These are phyloP conservation scores for Ia io DNA, from an alignment of 2,113 vertebrate genomes.

Conservation along the genomic window DNA sequence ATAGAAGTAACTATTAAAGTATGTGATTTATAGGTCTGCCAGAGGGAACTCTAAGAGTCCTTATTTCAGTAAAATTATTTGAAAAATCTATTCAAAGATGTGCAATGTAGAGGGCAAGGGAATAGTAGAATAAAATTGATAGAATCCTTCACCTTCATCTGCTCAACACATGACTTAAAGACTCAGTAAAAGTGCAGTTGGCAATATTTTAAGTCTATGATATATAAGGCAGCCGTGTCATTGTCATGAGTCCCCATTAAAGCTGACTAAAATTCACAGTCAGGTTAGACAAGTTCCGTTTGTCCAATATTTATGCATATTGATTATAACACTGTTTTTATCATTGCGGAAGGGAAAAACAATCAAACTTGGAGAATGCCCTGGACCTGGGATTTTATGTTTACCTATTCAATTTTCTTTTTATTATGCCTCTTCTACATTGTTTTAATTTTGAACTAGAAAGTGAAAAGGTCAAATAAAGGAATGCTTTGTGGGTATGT, in stretches of 20 bases:
- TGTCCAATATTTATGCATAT: not conserved
- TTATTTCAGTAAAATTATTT: constrained; percentile 61
- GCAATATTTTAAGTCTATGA: constrained; percentile 2
- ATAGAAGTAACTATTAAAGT: constrained; percentile 50
- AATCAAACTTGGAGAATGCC: not conserved
- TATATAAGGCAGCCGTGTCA: not conserved
- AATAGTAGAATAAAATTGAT: constrained; percentile 41
- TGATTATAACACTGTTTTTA: not conserved
- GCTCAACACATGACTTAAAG: constrained; percentile 3
- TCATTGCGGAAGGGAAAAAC: not conserved
- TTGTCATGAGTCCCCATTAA: not conserved
- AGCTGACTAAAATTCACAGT: not conserved
- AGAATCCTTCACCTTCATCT: constrained; percentile 35
- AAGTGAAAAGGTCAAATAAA: not conserved
- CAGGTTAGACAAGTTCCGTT: not conserved
- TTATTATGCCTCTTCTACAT: not conserved
- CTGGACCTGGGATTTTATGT: not conserved
- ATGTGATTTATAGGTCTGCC: constrained; percentile 57
- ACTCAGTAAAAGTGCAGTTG: not conserved
- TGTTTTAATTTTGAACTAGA: not conserved
- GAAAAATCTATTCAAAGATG: constrained; percentile 61
- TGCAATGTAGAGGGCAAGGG: constrained; percentile 6
- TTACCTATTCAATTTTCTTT: not conserved
- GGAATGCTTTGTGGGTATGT: not conserved
- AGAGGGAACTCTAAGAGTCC: constrained; percentile 34